Percentiles rank a stretch among this genome's conserved stretches.
phyloP scores from a whole-genome alignment of 2,113 vertebrate species.

The Mus musculus region GRCm39 chr12:56123001-56123500 shows the following conservation, averaged over 20 bases:
- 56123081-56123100: slow-evolving; percentile 7
- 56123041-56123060: background rate
- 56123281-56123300: background rate
- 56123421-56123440: background rate
- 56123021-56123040: background rate
- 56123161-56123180: background rate
- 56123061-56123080: background rate
- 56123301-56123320: background rate
- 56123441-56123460: background rate
- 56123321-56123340: slow-evolving; percentile 16
- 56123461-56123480: background rate
- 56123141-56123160: background rate
- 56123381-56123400: background rate
- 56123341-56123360: background rate
- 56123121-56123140: background rate
- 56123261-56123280: background rate
- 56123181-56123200: background rate
- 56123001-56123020: background rate
- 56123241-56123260: background rate
- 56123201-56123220: background rate
- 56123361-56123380: background rate
- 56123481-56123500: background rate
- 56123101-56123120: background rate
- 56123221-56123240: background rate
- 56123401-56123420: background rate